Evolutionary conservation across 2,797 vertebrate species (phyloP).

Genomic region (Pyrocephalus nanus): DNA sequence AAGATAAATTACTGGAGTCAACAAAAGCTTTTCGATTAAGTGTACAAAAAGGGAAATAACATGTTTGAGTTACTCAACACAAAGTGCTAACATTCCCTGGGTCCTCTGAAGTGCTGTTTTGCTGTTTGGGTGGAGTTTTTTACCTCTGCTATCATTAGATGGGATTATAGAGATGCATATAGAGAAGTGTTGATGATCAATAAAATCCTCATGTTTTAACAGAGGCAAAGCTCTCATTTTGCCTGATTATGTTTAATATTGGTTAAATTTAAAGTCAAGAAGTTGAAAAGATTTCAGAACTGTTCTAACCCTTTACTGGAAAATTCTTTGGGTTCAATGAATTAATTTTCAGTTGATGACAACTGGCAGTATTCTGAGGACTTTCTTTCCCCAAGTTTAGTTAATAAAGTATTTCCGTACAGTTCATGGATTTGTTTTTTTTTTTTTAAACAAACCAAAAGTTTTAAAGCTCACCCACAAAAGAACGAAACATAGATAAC

Average conservation of each 20-base stretch:
- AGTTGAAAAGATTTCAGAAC: not conserved
- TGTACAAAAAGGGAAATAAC: not conserved
- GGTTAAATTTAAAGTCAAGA: not conserved
- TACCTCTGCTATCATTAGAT: not conserved
- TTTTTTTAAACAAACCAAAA: constrained; percentile 5
- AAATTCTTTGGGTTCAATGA: not conserved
- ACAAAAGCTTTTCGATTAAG: not conserved
- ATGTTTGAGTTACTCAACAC: not conserved
- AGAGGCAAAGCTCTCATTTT: not conserved
- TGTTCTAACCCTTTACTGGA: not conserved
- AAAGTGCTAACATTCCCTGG: not conserved
- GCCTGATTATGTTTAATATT: not conserved
- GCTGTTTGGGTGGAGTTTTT: not conserved
- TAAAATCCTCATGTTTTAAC: not conserved
- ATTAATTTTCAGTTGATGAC: not conserved
- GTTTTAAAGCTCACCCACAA: not conserved
- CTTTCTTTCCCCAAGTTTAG: not conserved
- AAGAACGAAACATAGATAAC: constrained; percentile 35
- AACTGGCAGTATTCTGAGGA: not conserved
- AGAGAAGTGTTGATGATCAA: not conserved
- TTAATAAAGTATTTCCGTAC: not conserved
- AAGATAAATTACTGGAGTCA: not conserved
- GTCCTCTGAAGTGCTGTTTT: not conserved
- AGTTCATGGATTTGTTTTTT: not conserved
- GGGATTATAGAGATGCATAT: not conserved